Percentiles rank a stretch among this genome's conserved stretches.
Evolutionary conservation across 37 sponge, comb jelly and placozoan species (phyloP).

Genomic region (Ianthella basta): DNA sequence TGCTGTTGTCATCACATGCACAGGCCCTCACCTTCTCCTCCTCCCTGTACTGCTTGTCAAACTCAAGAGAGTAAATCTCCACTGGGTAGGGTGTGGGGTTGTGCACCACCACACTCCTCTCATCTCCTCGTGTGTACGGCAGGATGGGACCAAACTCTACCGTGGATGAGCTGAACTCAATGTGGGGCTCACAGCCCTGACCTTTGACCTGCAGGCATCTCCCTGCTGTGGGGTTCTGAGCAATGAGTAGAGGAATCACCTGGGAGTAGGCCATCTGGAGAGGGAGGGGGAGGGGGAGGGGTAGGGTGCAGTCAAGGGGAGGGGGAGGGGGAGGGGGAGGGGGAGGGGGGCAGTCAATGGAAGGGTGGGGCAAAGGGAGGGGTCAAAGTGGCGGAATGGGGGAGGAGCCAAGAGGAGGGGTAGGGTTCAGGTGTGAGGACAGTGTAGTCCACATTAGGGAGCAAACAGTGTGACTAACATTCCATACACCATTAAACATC

Average conservation of each 20-base stretch:
- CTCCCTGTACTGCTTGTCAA: conserved; percentile 86
- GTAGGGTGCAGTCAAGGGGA: too few species aligned
- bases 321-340: neutral
- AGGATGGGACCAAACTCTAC: conserved; percentile 88
- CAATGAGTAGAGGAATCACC: conserved; percentile 73
- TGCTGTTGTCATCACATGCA: neutral
- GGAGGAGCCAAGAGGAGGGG: too few species aligned
- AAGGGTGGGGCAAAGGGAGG: too few species aligned
- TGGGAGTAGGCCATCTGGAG: conserved; percentile 78
- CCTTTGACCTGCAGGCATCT: conserved; percentile 69
- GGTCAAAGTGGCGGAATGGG: too few species aligned
- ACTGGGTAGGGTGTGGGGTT: conserved; percentile 89
- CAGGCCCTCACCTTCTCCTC: conserved; percentile 86
- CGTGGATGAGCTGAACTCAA: conserved; percentile 75
- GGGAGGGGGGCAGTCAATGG: too few species aligned
- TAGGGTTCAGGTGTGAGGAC: too few species aligned
- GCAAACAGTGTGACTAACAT: too few species aligned
- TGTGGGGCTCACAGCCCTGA: conserved; percentile 83
- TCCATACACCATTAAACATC: too few species aligned
- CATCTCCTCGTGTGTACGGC: conserved; percentile 85
- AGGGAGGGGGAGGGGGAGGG: neutral
- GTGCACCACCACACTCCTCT: conserved; percentile 74
- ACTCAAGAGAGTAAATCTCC: conserved; percentile 97
- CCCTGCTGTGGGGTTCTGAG: conserved; percentile 65
- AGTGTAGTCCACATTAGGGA: too few species aligned